Evolutionary conservation across 2,113 vertebrate genomes (phyloP), one percentile per base, ranked within the genome.

Genomic region (Pao palembangensis): DNA sequence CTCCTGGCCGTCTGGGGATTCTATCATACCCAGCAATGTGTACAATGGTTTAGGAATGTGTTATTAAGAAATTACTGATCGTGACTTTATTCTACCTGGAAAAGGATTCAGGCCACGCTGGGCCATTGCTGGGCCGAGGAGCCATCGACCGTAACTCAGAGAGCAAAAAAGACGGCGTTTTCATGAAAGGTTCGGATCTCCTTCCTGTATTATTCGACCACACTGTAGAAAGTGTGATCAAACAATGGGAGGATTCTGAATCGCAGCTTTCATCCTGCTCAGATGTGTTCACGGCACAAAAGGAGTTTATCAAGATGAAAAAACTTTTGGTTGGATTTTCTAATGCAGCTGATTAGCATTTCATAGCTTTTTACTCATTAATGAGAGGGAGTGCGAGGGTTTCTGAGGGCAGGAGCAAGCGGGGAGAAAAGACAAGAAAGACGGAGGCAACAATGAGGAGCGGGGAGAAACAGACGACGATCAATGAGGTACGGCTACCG

Each of bases 261-360:
- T 48, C 44, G 41, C 17, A 38, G 52, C 53, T 53, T 58, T 23
- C 1, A 0, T 20, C 51, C 48, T 15, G 8, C 44, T 23, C 19
- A 20, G 20, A 38, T 1, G 34, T 8, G 34, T 38, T 38, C 34
- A 12, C 34, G 34, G 8, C 34, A 38, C 46, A 57, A 6, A 61
- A 75, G 44, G 61, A 73, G 42, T 78, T 80, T 61, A 81, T 76
- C 68, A 43, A 60, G 70, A 80, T 72, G 42, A 71, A 72, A 64
- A 5, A 67, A 70, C 63, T 49, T 49, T 51, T 52, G 16, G 7
- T 8, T 47, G 38, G 68, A 73, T 62, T 73, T 62, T 38, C 76
- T 73, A 28, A 28, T 28, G 25, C 71, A 84, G 84, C 66, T 79
- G 73, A 87, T 89, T 84, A 84, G 66, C 75, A 90, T 89, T 82